Evolutionary conservation across 35 echinoderm and acorn worm species (phyloP).

Genomic region (Ptychodera flava): DNA sequence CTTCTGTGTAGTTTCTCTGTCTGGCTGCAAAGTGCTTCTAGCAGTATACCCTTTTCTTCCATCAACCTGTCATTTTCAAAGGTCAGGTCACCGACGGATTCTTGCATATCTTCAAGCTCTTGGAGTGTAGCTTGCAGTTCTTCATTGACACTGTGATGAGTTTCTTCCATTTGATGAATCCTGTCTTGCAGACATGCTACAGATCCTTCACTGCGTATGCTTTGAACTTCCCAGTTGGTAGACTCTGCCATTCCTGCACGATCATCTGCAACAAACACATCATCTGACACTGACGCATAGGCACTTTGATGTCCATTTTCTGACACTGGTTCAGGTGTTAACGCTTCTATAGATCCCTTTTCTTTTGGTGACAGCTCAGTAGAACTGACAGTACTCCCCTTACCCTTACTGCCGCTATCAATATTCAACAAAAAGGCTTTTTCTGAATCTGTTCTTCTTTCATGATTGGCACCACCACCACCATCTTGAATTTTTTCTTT

Average conservation of each 20-base stretch:
- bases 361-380: not conserved
- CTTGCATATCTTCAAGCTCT: conserved; percentile 88
- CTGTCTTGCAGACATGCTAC: conserved; percentile 90
- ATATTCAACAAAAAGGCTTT: conserved; percentile 73
- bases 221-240: conserved; percentile 92
- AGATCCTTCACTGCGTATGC: conserved; percentile 93
- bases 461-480: conserved; percentile 37
- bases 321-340: conserved; percentile 51
- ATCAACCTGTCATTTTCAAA: conserved; percentile 80
- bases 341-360: not conserved
- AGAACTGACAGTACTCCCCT: conserved; percentile 6
- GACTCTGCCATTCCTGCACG: conserved; percentile 43
- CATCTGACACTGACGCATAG: conserved; percentile 51
- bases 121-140: conserved; percentile 92
- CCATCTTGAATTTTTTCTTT: conserved; percentile 56
- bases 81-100: conserved; percentile 58
- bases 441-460: conserved; percentile 76
- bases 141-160: conserved; percentile 96
- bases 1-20: conserved; percentile 59
- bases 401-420: conserved; percentile 18
- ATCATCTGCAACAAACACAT: conserved; percentile 29
- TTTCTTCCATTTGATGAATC: conserved; percentile 99
- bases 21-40: conserved; percentile 64
- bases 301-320: conserved; percentile 73
- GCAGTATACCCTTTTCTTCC: conserved; percentile 71